Conservation (phyloP, 2,113 vertebrate genomes). For the Bucco capensis region DNA sequence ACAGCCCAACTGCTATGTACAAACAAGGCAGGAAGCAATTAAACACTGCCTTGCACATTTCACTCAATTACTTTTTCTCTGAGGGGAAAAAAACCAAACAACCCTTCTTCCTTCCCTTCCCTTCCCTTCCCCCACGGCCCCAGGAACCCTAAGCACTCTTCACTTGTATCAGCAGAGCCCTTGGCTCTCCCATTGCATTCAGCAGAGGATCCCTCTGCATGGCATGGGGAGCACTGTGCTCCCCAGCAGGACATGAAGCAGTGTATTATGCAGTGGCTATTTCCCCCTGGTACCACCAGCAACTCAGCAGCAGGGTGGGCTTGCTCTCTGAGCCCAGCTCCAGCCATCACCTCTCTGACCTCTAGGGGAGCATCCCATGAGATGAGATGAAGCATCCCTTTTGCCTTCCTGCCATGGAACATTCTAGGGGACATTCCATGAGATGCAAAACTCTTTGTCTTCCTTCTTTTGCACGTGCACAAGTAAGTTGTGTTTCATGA, state of each 20-base stretch:
- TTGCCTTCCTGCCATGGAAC: background rate
- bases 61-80: slow-evolving; percentile 65
- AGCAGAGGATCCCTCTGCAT: background rate
- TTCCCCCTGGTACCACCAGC: background rate
- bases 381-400: background rate
- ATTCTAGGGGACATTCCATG: too few relatives aligned
- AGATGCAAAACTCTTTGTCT: background rate
- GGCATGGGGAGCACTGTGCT: too few relatives aligned
- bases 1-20: slow-evolving; percentile 74
- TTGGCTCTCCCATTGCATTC: background rate
- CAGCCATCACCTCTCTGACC: background rate
- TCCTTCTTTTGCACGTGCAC: background rate
- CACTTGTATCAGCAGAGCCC: background rate
- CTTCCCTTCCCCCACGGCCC: background rate
- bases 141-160: background rate
- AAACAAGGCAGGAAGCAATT: slow-evolving; percentile 74
- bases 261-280: background rate
- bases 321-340: background rate
- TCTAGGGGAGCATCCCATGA: background rate
- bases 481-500: background rate
- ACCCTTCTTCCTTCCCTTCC: background rate
- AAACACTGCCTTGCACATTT: slow-evolving; percentile 59
- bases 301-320: background rate
- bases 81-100: slow-evolving; percentile 39
- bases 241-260: background rate